phyloP scores from a whole-genome alignment of 2,888 invertebrate genomes.

The Caenorhabditis sp. region DNA sequence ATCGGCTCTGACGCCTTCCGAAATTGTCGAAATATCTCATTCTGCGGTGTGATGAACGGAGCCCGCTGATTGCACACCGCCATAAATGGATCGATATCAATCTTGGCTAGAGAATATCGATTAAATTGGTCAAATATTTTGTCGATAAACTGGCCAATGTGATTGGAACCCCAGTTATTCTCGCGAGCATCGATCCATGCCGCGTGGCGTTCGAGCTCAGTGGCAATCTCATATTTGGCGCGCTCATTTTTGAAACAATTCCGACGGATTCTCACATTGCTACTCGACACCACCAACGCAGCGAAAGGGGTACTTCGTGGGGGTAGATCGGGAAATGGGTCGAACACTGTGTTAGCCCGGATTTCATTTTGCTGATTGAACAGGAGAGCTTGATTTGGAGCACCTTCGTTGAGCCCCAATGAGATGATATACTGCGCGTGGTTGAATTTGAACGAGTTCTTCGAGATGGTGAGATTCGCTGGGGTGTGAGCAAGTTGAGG shows the following conservation, averaged over 20 bases:
- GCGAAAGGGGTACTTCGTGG: slow-evolving; percentile 92
- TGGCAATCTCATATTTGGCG: slow-evolving; percentile 91
- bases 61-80: slow-evolving; percentile 88
- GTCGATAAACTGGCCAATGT: slow-evolving; percentile 67
- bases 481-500: slow-evolving; percentile 56
- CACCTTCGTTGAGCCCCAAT: slow-evolving; percentile 74
- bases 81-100: slow-evolving; percentile 88
- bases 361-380: slow-evolving; percentile 74
- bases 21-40: slow-evolving; percentile 63
- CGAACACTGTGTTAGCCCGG: slow-evolving; percentile 83
- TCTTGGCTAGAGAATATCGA: slow-evolving; percentile 89
- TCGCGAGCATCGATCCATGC: slow-evolving; percentile 89
- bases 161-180: slow-evolving; percentile 84
- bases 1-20: slow-evolving; percentile 61
- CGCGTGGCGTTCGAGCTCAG: slow-evolving; percentile 92
- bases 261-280: slow-evolving; percentile 86
- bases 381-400: slow-evolving; percentile 52
- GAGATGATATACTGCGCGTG: slow-evolving; percentile 64
- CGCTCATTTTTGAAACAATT: slow-evolving; percentile 86
- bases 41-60: slow-evolving; percentile 78
- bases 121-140: slow-evolving; percentile 75
- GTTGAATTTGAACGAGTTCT: slow-evolving; percentile 90
- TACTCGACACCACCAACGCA: slow-evolving; percentile 84
- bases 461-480: slow-evolving; percentile 76
- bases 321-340: slow-evolving; percentile 84